Percentiles rank a stretch among this genome's conserved stretches.
phyloP scores from a whole-genome alignment of 2,888 invertebrate species.

The Uloborus plumipes region DNA sequence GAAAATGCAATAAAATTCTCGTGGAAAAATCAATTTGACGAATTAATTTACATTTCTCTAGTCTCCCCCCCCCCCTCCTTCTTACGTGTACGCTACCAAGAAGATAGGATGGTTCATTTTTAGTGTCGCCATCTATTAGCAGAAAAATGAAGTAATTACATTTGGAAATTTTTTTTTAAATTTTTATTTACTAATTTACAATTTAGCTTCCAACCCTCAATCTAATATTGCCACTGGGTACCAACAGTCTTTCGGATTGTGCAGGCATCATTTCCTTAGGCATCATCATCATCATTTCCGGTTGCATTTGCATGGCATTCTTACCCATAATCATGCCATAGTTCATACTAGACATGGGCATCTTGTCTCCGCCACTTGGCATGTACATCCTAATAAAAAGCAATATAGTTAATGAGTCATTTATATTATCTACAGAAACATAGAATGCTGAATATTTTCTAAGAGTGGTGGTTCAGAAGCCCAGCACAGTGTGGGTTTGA shows the following conservation, averaged over 20 bases:
- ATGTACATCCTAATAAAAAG: constrained; percentile 26
- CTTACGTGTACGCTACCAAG: no score
- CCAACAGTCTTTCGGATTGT: constrained; percentile 6
- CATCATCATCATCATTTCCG: constrained; percentile 25
- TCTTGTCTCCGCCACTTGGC: constrained; percentile 13
- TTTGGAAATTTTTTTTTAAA: background rate
- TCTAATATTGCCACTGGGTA: constrained; percentile 9
- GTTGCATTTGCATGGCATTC: background rate
- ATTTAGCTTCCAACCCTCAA: background rate
- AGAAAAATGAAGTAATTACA: background rate
- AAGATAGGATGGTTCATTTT: background rate
- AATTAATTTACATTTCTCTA: no score
- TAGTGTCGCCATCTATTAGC: constrained; percentile 11
- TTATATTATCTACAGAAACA: background rate
- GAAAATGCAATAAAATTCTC: no score
- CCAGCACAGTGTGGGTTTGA: no score
- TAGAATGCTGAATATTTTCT: no score
- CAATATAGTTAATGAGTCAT: background rate
- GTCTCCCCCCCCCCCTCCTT: no score
- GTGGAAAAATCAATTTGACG: no score
- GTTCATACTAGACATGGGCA: background rate
- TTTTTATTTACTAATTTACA: background rate
- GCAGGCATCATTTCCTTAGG: background rate
- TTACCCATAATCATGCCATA: constrained; percentile 32
- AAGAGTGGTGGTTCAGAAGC: no score